phyloP scores from a whole-genome alignment of 2,888 invertebrate species.

The Zaprionus lineosus region DNA sequence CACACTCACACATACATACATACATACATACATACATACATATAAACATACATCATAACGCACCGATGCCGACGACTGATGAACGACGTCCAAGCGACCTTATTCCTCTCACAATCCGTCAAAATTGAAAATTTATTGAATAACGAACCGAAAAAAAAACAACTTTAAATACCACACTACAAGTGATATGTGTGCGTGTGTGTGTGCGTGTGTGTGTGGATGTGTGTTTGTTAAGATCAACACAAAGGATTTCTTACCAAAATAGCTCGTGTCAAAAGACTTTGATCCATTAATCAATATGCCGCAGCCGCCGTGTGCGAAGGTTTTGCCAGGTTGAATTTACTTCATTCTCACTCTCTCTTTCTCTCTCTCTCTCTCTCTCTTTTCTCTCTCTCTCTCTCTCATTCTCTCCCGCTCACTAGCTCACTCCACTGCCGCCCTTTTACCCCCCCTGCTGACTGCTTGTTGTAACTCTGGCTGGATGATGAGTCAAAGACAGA shows the following conservation, averaged over 20 bases:
- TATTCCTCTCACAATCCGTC: slow-evolving; percentile 81
- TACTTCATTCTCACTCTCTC: too few relatives aligned
- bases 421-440: neutral
- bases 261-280: slow-evolving; percentile 83
- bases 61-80: slow-evolving; percentile 67
- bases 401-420: neutral
- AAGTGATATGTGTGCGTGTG: slow-evolving; percentile 16
- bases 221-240: slow-evolving; percentile 80
- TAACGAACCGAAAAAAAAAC: slow-evolving; percentile 61
- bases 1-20: neutral
- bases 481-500: slow-evolving; percentile 62
- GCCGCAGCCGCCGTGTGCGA: slow-evolving; percentile 72
- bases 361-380: neutral
- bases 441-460: neutral
- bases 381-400: too few relatives aligned
- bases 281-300: slow-evolving; percentile 83
- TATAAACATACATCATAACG: slow-evolving; percentile 78
- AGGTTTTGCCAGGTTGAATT: slow-evolving; percentile 63
- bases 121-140: slow-evolving; percentile 83
- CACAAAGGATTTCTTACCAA: slow-evolving; percentile 82
- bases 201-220: slow-evolving; percentile 33
- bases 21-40: slow-evolving; percentile 24
- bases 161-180: slow-evolving; percentile 56
- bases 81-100: slow-evolving; percentile 71
- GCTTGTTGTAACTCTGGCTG: slow-evolving; percentile 59